Conservation (phyloP, 1,140 invertebrate genomes). For the Drosophila cardini region DNA sequence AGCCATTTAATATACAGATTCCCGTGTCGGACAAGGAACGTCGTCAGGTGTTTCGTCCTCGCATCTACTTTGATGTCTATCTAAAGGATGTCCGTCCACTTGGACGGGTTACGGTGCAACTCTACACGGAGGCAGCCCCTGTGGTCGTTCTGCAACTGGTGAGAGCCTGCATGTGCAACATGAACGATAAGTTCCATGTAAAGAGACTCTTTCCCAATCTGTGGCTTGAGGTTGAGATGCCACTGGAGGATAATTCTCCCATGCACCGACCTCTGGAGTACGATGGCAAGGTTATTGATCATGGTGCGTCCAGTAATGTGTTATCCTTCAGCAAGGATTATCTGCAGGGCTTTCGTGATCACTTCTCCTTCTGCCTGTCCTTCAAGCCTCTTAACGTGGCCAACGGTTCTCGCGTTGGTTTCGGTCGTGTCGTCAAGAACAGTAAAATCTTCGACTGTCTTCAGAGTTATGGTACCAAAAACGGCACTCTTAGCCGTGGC, state of each 20-base stretch:
- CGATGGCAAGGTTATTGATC: conserved; percentile 70
- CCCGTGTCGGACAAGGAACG: conserved; percentile 44
- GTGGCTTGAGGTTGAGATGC: conserved; percentile 70
- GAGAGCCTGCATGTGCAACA: conserved; percentile 57
- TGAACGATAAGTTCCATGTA: conserved; percentile 53
- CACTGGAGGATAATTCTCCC: conserved; percentile 32
- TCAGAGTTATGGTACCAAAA: conserved; percentile 71
- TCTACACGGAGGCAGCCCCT: conserved; percentile 76
- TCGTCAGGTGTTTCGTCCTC: conserved; percentile 61
- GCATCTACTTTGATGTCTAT: conserved; percentile 66
- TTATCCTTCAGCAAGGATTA: conserved; percentile 66
- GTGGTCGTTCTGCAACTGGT: conserved; percentile 72
- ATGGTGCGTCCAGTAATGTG: conserved; percentile 55
- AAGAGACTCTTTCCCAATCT: conserved; percentile 64
- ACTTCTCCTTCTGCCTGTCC: conserved; percentile 65
- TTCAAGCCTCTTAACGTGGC: conserved; percentile 73
- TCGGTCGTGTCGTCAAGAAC: conserved; percentile 67
- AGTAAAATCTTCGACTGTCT: conserved; percentile 70
- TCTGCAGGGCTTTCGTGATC: conserved; percentile 52
- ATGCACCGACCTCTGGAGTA: conserved; percentile 60
- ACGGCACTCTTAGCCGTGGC: conserved; percentile 61
- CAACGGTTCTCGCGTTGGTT: conserved; percentile 73
- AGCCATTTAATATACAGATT: conserved; percentile 44
- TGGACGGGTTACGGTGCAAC: conserved; percentile 65
- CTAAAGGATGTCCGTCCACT: conserved; percentile 58